These are phyloP conservation scores for Eilema griseolum DNA, from an alignment of 2,888 invertebrate genomes.

Conservation along the genomic window DNA sequence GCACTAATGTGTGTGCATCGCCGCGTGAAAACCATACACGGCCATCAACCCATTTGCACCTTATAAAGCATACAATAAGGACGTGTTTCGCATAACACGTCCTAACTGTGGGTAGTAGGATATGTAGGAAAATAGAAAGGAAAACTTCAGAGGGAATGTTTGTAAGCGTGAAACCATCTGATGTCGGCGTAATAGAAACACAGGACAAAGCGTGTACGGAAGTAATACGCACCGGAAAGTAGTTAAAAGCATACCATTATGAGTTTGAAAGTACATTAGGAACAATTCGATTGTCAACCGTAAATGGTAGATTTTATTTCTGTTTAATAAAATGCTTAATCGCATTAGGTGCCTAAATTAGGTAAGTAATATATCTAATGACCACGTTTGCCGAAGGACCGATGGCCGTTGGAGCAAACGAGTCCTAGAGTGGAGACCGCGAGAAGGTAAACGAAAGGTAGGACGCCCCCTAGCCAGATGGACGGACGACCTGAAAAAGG, in stretches of 20 bases:
- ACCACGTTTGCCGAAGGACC: no score
- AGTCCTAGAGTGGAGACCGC: no score
- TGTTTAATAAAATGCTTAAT: neutral
- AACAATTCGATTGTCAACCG: neutral
- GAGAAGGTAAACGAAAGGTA: no score
- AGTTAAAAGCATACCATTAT: conserved; percentile 2
- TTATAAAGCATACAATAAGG: conserved; percentile 49
- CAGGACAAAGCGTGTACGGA: neutral
- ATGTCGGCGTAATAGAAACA: conserved; percentile 10
- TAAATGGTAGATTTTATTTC: neutral
- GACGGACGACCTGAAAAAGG: no score
- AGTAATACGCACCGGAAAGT: conserved; percentile 1
- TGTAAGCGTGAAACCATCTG: conserved; percentile 28
- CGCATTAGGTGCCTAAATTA: neutral
- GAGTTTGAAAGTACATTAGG: neutral
- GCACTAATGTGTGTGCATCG: conserved; percentile 49
- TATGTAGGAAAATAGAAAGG: conserved; percentile 38
- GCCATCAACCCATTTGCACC: conserved; percentile 59
- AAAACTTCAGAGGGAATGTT: conserved; percentile 32
- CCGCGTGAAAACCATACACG: conserved; percentile 58
- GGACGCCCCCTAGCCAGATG: no score
- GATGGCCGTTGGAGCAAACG: no score
- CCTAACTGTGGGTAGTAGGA: conserved; percentile 19
- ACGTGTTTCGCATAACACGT: conserved; percentile 44
- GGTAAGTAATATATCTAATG: no score